Evolutionary conservation across 2,113 vertebrate species (phyloP).

Genomic region (Gadus macrocephalus): DNA sequence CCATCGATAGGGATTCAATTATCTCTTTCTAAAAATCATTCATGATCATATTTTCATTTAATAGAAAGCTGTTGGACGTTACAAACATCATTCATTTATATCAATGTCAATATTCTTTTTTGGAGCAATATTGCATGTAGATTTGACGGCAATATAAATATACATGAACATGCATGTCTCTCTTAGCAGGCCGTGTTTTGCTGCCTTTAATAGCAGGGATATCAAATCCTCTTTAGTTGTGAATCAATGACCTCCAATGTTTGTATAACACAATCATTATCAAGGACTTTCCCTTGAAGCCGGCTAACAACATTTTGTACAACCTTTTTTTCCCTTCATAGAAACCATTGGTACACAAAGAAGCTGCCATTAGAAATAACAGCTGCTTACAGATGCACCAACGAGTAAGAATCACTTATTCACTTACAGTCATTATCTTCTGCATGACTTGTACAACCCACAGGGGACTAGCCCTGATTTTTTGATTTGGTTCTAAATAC

Average conservation of each 20-base stretch:
- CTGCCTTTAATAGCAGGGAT: not conserved
- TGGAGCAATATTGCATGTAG: not conserved
- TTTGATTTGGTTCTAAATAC: not conserved
- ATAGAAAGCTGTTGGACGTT: not conserved
- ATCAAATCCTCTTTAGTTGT: not conserved
- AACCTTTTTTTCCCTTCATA: constrained; percentile 35
- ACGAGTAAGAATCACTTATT: constrained; percentile 65
- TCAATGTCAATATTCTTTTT: too few species aligned
- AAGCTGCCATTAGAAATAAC: constrained; percentile 71
- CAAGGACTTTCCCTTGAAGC: constrained; percentile 7
- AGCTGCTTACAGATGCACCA: constrained; percentile 80
- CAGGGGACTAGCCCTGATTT: not conserved
- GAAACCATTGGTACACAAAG: constrained; percentile 76
- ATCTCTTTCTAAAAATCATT: too few species aligned
- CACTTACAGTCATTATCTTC: not conserved
- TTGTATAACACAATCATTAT: not conserved
- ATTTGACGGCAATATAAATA: not conserved
- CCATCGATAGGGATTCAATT: too few species aligned
- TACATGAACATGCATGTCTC: not conserved
- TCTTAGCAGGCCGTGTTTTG: not conserved
- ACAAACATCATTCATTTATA: not conserved
- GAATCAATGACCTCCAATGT: constrained; percentile 32
- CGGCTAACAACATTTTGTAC: constrained; percentile 46
- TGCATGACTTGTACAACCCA: not conserved
- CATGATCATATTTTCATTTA: too few species aligned